Conservation (phyloP, 2,113 vertebrate genomes). For the Leptodactylus fuscus region DNA sequence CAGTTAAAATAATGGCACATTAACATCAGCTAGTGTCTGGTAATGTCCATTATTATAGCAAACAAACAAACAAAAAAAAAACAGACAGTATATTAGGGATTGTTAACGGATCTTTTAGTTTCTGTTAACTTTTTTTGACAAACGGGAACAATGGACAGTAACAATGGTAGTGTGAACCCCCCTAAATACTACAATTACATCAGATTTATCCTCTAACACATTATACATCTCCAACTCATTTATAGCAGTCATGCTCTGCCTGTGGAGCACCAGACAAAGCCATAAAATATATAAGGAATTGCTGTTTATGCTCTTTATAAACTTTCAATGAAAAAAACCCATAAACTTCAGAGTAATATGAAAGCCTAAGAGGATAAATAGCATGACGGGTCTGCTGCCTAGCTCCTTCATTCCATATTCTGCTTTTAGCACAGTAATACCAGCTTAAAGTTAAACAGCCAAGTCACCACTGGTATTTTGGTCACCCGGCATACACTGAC, state of each 20-base stretch:
- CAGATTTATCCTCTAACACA: no score
- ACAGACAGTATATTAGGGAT: no score
- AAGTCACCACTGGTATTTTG: neutral
- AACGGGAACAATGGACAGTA: no score
- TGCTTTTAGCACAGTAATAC: neutral
- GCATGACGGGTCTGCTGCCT: neutral
- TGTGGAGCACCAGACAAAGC: no score
- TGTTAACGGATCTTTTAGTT: no score
- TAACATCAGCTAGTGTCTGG: no score
- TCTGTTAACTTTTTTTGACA: no score
- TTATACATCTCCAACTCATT: neutral
- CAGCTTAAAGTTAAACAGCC: neutral
- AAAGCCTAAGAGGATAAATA: neutral
- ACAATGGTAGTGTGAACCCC: no score
- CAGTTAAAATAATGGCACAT: no score
- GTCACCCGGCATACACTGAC: neutral
- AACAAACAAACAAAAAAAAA: no score
- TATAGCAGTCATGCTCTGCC: neutral
- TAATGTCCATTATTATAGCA: no score
- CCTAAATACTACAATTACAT: no score
- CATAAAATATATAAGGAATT: neutral
- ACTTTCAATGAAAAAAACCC: neutral
- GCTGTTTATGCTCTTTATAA: neutral
- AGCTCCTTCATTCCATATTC: neutral
- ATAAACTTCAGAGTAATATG: neutral